Conservation (phyloP, 1,140 invertebrate genomes). For the Cherax destructor region DNA sequence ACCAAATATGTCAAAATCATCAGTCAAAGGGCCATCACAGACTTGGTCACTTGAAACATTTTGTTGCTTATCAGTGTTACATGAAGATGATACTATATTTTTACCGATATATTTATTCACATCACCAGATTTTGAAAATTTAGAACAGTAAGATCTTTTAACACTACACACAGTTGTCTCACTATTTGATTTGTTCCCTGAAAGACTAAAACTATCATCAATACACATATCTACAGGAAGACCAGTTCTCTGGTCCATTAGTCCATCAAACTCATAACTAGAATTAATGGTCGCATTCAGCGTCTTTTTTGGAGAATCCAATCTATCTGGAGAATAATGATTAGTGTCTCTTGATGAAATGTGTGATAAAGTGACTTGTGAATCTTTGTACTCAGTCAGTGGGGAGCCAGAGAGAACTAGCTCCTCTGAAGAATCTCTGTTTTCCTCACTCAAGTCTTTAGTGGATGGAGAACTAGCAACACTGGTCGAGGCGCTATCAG, state of each 20-base stretch:
- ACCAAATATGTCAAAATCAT: constrained; percentile 50
- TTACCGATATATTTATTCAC: constrained; percentile 54
- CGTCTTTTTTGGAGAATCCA: constrained; percentile 38
- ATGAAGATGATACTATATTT: constrained; percentile 27
- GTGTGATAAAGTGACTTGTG: constrained; percentile 48
- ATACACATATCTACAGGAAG: constrained; percentile 52
- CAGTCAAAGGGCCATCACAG: constrained; percentile 40
- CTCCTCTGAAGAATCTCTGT: constrained; percentile 63
- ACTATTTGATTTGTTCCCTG: constrained; percentile 59
- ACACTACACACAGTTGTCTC: constrained; percentile 31
- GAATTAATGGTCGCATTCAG: constrained; percentile 61
- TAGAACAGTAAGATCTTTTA: constrained; percentile 39
- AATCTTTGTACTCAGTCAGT: constrained; percentile 56
- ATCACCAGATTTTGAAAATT: constrained; percentile 50
- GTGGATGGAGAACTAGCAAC: constrained; percentile 68
- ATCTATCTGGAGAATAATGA: constrained; percentile 43
- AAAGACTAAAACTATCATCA: constrained; percentile 53
- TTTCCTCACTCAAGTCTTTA: constrained; percentile 58
- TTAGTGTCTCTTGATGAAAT: constrained; percentile 22
- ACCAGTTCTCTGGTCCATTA: constrained; percentile 70
- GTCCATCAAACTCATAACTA: constrained; percentile 62
- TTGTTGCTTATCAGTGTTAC: constrained; percentile 45
- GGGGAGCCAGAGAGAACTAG: constrained; percentile 48
- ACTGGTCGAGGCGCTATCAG: constrained; percentile 67
- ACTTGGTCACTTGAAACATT: constrained; percentile 22